phyloP scores from a whole-genome alignment of 2,797 vertebrate species.

The Nyctalus aviator region DNA sequence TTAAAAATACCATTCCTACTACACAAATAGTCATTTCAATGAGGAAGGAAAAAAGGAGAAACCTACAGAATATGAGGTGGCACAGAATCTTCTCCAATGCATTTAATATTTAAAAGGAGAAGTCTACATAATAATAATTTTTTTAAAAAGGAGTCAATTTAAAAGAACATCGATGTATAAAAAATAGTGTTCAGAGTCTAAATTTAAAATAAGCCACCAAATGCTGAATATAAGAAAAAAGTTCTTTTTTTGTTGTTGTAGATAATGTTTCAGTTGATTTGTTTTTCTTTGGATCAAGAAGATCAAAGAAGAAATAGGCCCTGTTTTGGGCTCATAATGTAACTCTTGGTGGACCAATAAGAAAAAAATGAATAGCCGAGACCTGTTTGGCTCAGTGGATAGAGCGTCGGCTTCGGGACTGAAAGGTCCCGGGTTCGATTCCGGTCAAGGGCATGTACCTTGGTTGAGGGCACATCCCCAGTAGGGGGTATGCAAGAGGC shows the following conservation, averaged over 20 bases:
- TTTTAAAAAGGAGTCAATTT: background rate
- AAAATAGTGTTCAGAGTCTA: background rate
- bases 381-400: no score
- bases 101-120: conserved; percentile 13
- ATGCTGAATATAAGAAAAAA: background rate
- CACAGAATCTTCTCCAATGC: background rate
- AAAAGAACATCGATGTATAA: background rate
- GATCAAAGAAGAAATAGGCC: background rate
- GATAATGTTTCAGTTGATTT: conserved; percentile 20
- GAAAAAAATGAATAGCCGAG: background rate
- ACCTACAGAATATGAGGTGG: background rate
- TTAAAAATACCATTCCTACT: background rate
- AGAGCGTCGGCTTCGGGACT: no score
- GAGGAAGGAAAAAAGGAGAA: background rate
- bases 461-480: no score
- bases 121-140: background rate
- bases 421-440: no score
- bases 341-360: background rate
- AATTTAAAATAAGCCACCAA: background rate
- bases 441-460: no score
- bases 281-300: conserved; percentile 13
- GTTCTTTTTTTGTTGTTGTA: background rate
- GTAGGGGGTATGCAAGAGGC: no score
- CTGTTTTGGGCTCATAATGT: background rate
- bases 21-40: background rate